Evolutionary conservation across 2,113 vertebrate genomes (phyloP).

Genomic region (Neolamprologus longior): DNA sequence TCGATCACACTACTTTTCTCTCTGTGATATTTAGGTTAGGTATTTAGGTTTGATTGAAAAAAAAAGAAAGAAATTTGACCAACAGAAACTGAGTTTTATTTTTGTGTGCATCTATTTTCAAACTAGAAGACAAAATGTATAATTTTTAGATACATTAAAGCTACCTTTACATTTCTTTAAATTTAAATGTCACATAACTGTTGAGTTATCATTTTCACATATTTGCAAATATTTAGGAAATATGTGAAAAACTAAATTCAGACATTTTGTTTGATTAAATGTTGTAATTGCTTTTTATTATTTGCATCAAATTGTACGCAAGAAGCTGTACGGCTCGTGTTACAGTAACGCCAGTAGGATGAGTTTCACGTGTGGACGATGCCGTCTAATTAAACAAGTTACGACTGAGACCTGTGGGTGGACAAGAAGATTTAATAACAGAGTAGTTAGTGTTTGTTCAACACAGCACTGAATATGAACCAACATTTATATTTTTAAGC

Average conservation of each 20-base stretch:
- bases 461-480: not conserved
- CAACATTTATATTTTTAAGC: not conserved
- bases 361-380: not conserved
- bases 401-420: not conserved
- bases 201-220: not conserved
- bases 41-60: not conserved
- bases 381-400: not conserved
- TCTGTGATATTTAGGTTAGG: fast-evolving
- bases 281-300: not conserved
- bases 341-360: not conserved
- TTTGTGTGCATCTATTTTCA: not conserved
- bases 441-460: not conserved
- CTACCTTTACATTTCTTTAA: not conserved
- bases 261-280: not conserved
- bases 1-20: not conserved
- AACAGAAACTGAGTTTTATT: not conserved
- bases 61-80: not conserved
- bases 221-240: not conserved
- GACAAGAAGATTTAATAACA: not conserved
- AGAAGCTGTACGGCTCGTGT: fast-evolving
- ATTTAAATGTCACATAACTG: not conserved
- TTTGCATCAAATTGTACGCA: not conserved
- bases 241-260: not conserved
- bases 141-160: not conserved
- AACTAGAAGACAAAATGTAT: no score